Evolutionary conservation across 64 coral and sea anemone genomes (phyloP).

Genomic region (Montipora capricornis): DNA sequence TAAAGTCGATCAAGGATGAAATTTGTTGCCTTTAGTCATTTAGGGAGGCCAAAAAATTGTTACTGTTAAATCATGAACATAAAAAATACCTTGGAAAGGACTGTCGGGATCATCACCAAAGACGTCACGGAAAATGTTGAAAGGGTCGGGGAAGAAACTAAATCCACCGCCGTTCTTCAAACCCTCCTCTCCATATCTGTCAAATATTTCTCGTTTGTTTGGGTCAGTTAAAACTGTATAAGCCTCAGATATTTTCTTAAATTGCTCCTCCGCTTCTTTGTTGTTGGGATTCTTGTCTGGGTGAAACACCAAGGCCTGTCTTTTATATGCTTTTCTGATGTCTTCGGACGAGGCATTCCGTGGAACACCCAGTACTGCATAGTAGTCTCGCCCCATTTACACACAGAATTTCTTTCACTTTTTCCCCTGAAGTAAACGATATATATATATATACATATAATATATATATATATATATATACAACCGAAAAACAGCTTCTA

Average conservation of each 20-base stretch:
- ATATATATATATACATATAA: no score
- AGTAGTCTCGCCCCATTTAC: conserved; percentile 82
- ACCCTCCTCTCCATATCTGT: conserved; percentile 66
- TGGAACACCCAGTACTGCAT: conserved; percentile 45
- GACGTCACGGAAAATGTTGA: conserved; percentile 69
- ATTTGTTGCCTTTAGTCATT: not conserved
- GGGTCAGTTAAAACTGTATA: conserved; percentile 84
- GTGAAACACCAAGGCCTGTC: conserved; percentile 85
- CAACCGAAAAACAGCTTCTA: not conserved
- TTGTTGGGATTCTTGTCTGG: conserved; percentile 84
- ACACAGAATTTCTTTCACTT: not conserved
- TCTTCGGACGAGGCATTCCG: conserved; percentile 80
- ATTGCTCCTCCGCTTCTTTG: conserved; percentile 79
- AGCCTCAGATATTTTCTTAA: conserved; percentile 87
- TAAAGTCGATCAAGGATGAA: not conserved
- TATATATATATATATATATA: not conserved
- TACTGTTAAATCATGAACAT: not conserved
- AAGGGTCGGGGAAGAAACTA: conserved; percentile 28
- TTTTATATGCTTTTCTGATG: conserved; percentile 84
- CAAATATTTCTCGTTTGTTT: conserved; percentile 64
- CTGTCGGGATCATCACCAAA: conserved; percentile 62
- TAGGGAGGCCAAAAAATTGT: not conserved
- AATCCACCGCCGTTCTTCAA: conserved; percentile 45
- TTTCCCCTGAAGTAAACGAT: not conserved
- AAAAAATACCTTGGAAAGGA: conserved; percentile 56